These are phyloP conservation scores for Phrynocephalus guinanensis DNA, from an alignment of 2,797 vertebrate genomes.

Conservation along the genomic window DNA sequence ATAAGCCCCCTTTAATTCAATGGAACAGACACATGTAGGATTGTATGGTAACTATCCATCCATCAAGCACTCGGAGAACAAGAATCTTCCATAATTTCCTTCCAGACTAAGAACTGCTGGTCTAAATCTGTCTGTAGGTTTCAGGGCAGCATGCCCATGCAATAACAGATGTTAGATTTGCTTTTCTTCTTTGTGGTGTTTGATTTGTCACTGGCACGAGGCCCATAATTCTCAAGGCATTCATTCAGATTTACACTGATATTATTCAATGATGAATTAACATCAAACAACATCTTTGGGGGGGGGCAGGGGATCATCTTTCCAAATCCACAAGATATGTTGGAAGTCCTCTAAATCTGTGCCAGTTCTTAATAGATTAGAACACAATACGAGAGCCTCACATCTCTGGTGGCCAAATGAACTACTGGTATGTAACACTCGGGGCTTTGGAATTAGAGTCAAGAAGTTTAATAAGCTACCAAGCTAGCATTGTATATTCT, in stretches of 20 bases:
- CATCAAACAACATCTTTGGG: not conserved
- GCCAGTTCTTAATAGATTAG: not conserved
- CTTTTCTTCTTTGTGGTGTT: not conserved
- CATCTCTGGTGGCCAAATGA: not conserved
- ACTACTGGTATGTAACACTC: not conserved
- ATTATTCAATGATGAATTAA: not conserved
- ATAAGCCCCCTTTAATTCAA: not conserved
- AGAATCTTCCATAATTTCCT: not conserved
- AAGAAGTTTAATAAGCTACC: not conserved
- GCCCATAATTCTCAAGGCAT: not conserved
- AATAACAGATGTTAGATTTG: not conserved
- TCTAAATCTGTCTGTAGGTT: not conserved
- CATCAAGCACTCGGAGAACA: not conserved
- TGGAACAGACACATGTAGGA: not conserved
- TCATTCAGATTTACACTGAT: not conserved
- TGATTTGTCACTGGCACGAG: not conserved
- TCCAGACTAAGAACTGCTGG: not conserved
- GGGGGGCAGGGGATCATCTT: too few species aligned
- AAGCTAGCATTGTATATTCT: not conserved
- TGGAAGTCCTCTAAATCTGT: constrained; percentile 35
- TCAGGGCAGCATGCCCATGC: not conserved
- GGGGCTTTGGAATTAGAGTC: not conserved
- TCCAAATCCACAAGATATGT: not conserved
- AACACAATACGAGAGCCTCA: not conserved
- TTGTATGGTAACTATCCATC: not conserved